Evolutionary conservation across 2,797 vertebrate genomes (phyloP), one percentile per base, ranked within the genome.

Genomic region (Helicolenus hilgendorfi): DNA sequence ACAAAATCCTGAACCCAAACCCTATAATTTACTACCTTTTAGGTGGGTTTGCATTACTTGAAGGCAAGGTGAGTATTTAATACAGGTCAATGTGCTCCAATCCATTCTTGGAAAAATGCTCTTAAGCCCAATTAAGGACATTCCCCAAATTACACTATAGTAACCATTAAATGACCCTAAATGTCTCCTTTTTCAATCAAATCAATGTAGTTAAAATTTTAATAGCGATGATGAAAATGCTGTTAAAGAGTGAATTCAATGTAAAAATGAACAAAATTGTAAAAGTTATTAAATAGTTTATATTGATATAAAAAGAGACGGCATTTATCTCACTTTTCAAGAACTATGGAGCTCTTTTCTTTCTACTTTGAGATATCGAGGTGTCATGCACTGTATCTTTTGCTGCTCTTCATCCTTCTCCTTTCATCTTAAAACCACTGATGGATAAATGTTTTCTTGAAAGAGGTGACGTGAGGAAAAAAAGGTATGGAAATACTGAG

Each of bases 401-500:
- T 56, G 76, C 85, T 78, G 65, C 58, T 74, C 62, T 89, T 80
- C 67, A 69, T 81, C 68, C 63, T 59, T 60, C 60, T 62, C 62
- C 83, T 94, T 93, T 87, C 29, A 94, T 88, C 70, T 81, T 87
- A 76, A 64, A 93, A 85, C 68, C 22, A 85, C 79, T 74, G 81
- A 94, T 88, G 78, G 72, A 89, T 92, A 83, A 90, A 87, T 87
- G 85, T 89, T 92, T 85, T 85, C 79, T 74, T 87, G 69, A 93
- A 90, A 75, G 18, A 64, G 24, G 29, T 58, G 14, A 38, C 69
- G 36, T 14, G n/a, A 45, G 26, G 41, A 64, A 60, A 63, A 53
- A 70, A 64, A 62, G 2, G 13, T 5, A 29, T 45, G 15, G 10
- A 78, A 63, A 59, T 55, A 82, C 26, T 33, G 31, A 55, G 38